A percentile compares a stretch with the other conserved stretches of the same genome.
These are phyloP conservation scores for Erythrocercus mccallii DNA, from an alignment of 2,113 vertebrate genomes.

Conservation along the genomic window DNA sequence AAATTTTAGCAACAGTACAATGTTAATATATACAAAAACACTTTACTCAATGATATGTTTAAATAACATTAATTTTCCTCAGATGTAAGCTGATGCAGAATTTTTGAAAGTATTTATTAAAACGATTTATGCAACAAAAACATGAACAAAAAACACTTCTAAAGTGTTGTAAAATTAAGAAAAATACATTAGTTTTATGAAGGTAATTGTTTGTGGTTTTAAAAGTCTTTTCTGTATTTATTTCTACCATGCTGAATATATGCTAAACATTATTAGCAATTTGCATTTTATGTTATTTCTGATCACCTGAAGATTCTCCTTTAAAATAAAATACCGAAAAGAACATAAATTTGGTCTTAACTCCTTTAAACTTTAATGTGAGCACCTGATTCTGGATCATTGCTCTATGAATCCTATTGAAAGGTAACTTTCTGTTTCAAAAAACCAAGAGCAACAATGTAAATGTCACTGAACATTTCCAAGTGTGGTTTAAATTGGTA, in stretches of 20 bases:
- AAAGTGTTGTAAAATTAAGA: background rate
- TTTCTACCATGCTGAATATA: background rate
- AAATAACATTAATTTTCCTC: background rate
- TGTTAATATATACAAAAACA: background rate
- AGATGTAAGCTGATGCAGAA: background rate
- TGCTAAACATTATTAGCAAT: background rate
- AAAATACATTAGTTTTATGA: background rate
- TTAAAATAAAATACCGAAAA: background rate
- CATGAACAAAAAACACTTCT: background rate
- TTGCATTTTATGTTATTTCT: background rate
- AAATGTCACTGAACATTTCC: background rate
- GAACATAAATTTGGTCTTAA: background rate
- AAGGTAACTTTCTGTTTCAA: background rate
- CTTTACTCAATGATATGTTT: background rate
- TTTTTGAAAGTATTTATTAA: background rate
- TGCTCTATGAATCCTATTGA: background rate
- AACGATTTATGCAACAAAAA: background rate
- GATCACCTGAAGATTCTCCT: background rate
- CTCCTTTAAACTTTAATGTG: background rate
- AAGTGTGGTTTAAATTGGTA: background rate
- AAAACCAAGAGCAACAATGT: background rate
- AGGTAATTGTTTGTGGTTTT: background rate
- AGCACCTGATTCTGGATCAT: background rate
- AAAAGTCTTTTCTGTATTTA: background rate
- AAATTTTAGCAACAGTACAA: background rate